These are phyloP conservation scores for Chionodraco myersi DNA, from an alignment of 2,113 vertebrate genomes.

Conservation along the genomic window DNA sequence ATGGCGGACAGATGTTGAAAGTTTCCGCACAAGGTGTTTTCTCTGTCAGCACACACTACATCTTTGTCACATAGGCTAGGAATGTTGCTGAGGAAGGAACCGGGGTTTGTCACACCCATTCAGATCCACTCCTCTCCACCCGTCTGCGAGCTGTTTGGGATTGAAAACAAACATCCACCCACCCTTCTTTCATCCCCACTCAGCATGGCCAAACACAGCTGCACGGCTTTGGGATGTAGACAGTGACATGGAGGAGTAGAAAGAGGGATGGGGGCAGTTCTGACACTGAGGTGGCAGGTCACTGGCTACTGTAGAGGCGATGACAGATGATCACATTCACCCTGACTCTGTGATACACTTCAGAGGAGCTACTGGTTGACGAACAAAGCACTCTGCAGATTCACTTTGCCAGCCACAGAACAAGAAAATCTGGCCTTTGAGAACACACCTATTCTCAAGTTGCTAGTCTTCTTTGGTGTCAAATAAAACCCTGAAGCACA, in stretches of 20 bases:
- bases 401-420: conserved; percentile 48
- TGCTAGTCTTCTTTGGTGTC: conserved; percentile 12
- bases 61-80: conserved; percentile 69
- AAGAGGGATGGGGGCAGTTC: conserved; percentile 14
- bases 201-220: conserved; percentile 77
- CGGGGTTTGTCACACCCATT: conserved; percentile 62
- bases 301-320: conserved; percentile 13
- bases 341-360: conserved; percentile 1
- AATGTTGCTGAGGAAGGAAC: conserved; percentile 74
- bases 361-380: conserved; percentile 19
- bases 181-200: conserved; percentile 43
- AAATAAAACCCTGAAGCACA: conserved; percentile 33
- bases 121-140: conserved; percentile 63
- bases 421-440: conserved; percentile 73
- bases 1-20: conserved; percentile 43
- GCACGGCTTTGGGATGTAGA: conserved; percentile 32
- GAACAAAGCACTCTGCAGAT: conserved; percentile 19
- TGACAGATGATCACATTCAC: conserved; percentile 21
- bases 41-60: conserved; percentile 34
- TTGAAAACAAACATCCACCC: conserved; percentile 68
- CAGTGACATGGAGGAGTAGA: conserved; percentile 34
- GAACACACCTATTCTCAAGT: conserved; percentile 60
- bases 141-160: conserved; percentile 63
- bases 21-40: conserved; percentile 49
- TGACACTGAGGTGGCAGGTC: conserved; percentile 64